Percentiles rank a stretch among this genome's conserved stretches.
phyloP scores from a whole-genome alignment of 2,113 vertebrate genomes.

The Scomber scombrus region DNA sequence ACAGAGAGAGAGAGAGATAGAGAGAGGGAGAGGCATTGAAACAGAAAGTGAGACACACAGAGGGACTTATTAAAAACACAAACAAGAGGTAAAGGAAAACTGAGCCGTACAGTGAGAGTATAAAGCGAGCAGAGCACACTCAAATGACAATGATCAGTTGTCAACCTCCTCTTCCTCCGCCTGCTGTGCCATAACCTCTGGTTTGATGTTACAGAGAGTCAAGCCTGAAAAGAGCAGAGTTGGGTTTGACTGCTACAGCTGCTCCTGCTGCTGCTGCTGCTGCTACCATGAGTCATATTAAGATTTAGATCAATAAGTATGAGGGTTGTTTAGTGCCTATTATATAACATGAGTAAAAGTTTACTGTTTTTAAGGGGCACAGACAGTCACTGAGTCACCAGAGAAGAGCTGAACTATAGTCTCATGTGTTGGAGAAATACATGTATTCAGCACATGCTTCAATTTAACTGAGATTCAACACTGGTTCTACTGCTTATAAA shows the following conservation, averaged over 20 bases:
- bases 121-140: too few relatives aligned
- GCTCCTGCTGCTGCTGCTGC: background rate
- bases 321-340: constrained; percentile 28
- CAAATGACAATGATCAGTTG: too few relatives aligned
- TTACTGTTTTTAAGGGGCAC: constrained; percentile 44
- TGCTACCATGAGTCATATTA: constrained; percentile 54
- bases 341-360: constrained; percentile 56
- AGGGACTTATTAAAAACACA: constrained; percentile 30
- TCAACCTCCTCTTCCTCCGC: constrained; percentile 2
- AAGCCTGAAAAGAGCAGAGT: constrained; percentile 16
- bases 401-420: constrained; percentile 2
- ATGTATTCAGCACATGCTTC: background rate
- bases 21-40: constrained; percentile 12
- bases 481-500: constrained; percentile 21
- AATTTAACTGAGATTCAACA: background rate
- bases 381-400: constrained; percentile 70
- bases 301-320: constrained; percentile 52
- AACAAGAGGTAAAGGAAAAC: too few relatives aligned
- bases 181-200: background rate
- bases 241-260: constrained; percentile 5
- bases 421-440: background rate
- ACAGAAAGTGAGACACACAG: constrained; percentile 42
- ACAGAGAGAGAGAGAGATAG: constrained; percentile 3
- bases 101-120: too few relatives aligned
- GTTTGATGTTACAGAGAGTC: constrained; percentile 24